Conservation (phyloP, 2,797 vertebrate genomes). For the Gambelia wislizenii region DNA sequence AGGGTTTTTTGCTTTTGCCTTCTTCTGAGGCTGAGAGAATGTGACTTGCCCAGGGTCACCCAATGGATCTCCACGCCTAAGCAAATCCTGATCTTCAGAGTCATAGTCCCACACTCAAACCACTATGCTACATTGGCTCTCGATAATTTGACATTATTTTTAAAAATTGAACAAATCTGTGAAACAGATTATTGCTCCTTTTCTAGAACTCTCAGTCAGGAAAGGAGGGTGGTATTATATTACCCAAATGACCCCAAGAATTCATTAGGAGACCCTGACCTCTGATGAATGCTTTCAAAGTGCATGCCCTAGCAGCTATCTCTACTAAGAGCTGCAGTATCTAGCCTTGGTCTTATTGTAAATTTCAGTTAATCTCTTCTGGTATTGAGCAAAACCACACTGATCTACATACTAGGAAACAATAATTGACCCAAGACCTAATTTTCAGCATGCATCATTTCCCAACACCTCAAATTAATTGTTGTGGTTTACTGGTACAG, state of each 20-base stretch:
- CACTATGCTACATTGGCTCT: background rate
- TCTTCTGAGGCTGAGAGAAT: background rate
- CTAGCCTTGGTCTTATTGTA: background rate
- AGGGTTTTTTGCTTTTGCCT: no score
- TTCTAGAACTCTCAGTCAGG: background rate
- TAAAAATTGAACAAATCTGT: background rate
- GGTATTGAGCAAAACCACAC: slow-evolving; percentile 4
- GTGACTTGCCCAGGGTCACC: background rate
- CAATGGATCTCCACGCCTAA: background rate
- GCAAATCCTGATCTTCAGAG: background rate
- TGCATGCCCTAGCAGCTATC: background rate
- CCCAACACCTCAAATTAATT: background rate
- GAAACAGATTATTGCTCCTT: background rate
- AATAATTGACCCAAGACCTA: slow-evolving; percentile 20
- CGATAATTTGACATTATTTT: background rate
- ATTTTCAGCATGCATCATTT: slow-evolving; percentile 16
- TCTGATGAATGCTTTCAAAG: background rate
- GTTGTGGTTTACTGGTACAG: slow-evolving; percentile 36
- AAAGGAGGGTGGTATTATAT: background rate
- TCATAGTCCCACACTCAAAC: background rate
- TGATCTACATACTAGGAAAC: slow-evolving; percentile 29
- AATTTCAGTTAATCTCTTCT: background rate
- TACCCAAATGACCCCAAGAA: background rate
- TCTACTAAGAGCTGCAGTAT: background rate
- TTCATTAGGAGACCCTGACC: background rate